Conservation (phyloP, 2,797 vertebrate genomes). For the Nyctalus aviator region DNA sequence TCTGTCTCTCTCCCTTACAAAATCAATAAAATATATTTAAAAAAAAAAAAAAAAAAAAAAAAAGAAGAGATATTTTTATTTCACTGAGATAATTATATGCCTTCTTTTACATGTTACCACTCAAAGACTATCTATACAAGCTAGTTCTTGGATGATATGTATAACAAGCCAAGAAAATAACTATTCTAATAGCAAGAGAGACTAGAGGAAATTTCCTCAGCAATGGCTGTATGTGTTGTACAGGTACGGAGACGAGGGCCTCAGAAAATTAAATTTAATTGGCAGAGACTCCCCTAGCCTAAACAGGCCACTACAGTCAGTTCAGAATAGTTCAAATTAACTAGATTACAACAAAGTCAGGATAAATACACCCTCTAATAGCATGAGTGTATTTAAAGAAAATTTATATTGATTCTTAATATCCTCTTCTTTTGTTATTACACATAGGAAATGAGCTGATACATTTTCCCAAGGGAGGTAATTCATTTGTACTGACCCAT, state of each 20-base stretch:
- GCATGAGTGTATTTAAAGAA: constrained; percentile 17
- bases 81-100: constrained; percentile 36
- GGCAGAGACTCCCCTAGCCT: neutral
- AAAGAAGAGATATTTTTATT: constrained; percentile 42
- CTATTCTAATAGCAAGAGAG: constrained; percentile 50
- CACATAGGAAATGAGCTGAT: constrained; percentile 20
- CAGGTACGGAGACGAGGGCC: neutral
- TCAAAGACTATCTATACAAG: constrained; percentile 25
- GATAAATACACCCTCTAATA: constrained; percentile 45
- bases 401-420: constrained; percentile 29
- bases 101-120: constrained; percentile 4
- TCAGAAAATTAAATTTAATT: constrained; percentile 34
- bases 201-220: neutral
- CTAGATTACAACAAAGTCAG: constrained; percentile 9
- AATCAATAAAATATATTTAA: too few species aligned
- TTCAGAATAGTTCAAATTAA: constrained; percentile 27
- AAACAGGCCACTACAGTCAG: neutral
- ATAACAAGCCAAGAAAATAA: constrained; percentile 49
- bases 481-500: constrained; percentile 48
- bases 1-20: too few species aligned
- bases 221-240: neutral
- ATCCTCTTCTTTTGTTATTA: constrained; percentile 12
- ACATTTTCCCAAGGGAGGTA: constrained; percentile 17
- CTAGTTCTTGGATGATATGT: constrained; percentile 33
- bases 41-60: too few species aligned